phyloP scores from a whole-genome alignment of 1,140 invertebrate genomes.

The Pachyrhynchus sulphureomaculatus region DNA sequence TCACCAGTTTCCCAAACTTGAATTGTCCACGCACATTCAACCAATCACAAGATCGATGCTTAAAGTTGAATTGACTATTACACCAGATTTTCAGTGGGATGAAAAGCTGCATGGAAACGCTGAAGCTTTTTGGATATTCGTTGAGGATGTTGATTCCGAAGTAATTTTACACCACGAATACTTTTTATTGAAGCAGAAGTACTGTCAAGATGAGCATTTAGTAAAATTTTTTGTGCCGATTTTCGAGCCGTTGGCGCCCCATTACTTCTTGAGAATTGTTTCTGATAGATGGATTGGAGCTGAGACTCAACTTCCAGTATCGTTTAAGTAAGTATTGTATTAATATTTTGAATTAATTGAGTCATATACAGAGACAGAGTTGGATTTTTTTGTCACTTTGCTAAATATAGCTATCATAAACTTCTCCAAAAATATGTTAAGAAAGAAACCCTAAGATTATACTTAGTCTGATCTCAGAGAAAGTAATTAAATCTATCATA shows the following conservation, averaged over 20 bases:
- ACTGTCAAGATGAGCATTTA: conserved; percentile 90
- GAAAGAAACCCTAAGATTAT: too few species aligned
- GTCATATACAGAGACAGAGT: background rate
- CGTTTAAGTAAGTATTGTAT: conserved; percentile 62
- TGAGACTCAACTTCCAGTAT: conserved; percentile 95
- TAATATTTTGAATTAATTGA: background rate
- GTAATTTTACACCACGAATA: conserved; percentile 96
- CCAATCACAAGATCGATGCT: conserved; percentile 95
- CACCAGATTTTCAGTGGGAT: conserved; percentile 99
- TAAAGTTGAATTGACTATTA: conserved; percentile 95
- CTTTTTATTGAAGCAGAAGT: conserved; percentile 95
- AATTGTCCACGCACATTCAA: conserved; percentile 94
- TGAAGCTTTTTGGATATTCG: conserved; percentile 98
- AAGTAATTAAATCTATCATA: too few species aligned
- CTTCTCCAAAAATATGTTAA: too few species aligned
- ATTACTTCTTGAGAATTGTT: conserved; percentile 90
- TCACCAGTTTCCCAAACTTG: conserved; percentile 95
- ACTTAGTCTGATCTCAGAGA: too few species aligned
- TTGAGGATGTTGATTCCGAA: conserved; percentile 98
- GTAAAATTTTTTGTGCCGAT: conserved; percentile 99
- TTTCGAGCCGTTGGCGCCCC: conserved; percentile 96
- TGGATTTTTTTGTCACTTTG: too few species aligned
- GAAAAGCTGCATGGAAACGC: conserved; percentile 94
- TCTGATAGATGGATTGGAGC: conserved; percentile 85
- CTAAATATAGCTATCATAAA: too few species aligned